Evolutionary conservation across 2,888 invertebrate species (phyloP), one percentile per base, ranked within the genome.

Genomic region (Hydropsyche betteni): DNA sequence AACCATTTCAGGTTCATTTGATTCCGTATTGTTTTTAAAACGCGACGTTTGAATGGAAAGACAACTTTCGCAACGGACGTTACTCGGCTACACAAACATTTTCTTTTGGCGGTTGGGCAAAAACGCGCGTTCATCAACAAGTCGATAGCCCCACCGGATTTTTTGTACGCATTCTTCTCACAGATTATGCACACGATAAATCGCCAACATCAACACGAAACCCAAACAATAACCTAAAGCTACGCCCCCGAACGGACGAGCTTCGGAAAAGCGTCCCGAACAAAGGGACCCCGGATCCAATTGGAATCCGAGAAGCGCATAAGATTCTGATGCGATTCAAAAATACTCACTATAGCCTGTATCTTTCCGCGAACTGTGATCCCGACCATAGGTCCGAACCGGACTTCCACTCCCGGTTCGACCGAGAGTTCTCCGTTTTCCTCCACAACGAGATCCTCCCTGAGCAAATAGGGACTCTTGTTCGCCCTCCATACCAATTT

Each of bases 381-480:
- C 79, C 98, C 98, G 81, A 95, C 91, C 87, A 96, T 96, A 2
- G 98, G 95, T 5, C 94, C 93, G 84, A 99, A 97, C 81, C 93
- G 90, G 74, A 99, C 87, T 81, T 92, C 93, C 0, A 97, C 96
- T 36, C 98, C 99, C 12, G 97, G 91, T 83, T 97, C 96, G 76
- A 99, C 91, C 74, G 93, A 89, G 81, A 99, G 86, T 82, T 93
- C 93, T 0, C 93, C 95, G 78, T 92, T 91, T 80, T 90, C 88
- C 81, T 94, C 93, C 72, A 98, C 89, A 81, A 93, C 88, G 76
- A 97, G 87, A 85, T 96, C 95, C 82, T 94, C 93, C 78, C 93
- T 88, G 34, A 94, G 87, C 81, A 93, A 85, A 83, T 93, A 96
- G 34, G 95, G 95, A 82, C 93, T 94, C 80, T 87, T 88, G 74